These are phyloP conservation scores for Antennarius striatus DNA, from an alignment of 2,113 vertebrate species.

Conservation along the genomic window DNA sequence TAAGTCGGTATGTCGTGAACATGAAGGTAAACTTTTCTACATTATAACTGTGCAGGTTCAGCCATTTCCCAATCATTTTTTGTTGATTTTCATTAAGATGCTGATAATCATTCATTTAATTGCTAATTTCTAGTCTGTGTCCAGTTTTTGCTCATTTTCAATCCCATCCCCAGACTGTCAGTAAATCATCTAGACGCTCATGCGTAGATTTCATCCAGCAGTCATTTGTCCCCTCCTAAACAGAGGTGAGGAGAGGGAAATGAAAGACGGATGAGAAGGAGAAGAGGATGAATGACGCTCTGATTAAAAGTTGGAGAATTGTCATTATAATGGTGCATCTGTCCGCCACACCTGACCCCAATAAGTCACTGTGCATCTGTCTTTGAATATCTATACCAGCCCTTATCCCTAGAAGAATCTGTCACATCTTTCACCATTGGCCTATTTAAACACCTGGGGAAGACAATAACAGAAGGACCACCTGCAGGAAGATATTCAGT, in stretches of 20 bases:
- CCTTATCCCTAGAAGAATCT: slow-evolving; percentile 31
- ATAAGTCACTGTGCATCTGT: slow-evolving; percentile 25
- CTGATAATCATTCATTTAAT: not conserved
- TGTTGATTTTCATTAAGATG: too few relatives aligned
- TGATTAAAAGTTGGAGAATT: slow-evolving; percentile 43
- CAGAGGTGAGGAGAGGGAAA: slow-evolving; percentile 24
- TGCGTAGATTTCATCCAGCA: slow-evolving; percentile 4
- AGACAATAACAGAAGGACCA: slow-evolving; percentile 41
- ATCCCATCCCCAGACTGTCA: not conserved
- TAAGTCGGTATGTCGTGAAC: too few relatives aligned
- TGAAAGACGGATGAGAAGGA: slow-evolving; percentile 40
- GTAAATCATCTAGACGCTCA: not conserved
- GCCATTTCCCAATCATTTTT: too few relatives aligned
- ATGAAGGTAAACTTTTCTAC: too few relatives aligned
- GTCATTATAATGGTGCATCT: slow-evolving; percentile 32
- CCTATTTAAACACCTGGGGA: slow-evolving; percentile 58
- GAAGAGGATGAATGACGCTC: slow-evolving; percentile 51
- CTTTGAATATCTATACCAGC: slow-evolving; percentile 13
- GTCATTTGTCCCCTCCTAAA: not conserved
- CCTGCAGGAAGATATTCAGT: slow-evolving; percentile 37
- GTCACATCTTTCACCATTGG: slow-evolving; percentile 58
- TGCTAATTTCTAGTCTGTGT: not conserved
- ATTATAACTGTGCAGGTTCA: too few relatives aligned
- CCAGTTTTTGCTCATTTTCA: not conserved
- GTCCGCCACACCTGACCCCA: slow-evolving; percentile 54